Evolutionary conservation across 1,140 invertebrate species (phyloP), one percentile per base, ranked within the genome.

Genomic region (Megalonaias nervosa): DNA sequence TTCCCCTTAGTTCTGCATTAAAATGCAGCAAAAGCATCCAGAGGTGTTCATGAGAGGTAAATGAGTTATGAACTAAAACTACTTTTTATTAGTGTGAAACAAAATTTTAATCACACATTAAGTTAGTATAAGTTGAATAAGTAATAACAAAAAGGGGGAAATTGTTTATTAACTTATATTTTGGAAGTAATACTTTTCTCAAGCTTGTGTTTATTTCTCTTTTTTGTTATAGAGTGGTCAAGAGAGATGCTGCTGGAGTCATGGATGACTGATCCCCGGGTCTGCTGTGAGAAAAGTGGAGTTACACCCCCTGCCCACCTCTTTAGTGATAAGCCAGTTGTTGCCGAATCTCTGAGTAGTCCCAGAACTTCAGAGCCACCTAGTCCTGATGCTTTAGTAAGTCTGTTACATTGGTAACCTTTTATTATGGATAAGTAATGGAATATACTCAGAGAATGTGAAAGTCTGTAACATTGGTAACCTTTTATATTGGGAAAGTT

Each of bases 251-350:
- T 95, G 48, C 87, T 95, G 60, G 94, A 95, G 85, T 92, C 93
- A 71, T 95, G 94, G 94, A 94, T 94, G 92, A 92, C 91, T 80
- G 93, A 95, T 84, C 92, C 94, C 1, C 90, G 93, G 1, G 91
- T 92, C 58, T 95, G 94, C 86, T 95, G 94, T 88, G 92, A 94
- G 85, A 91, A 92, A 80, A 94, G 93, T 71, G 94, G 94, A 26
- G 93, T 95, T 26, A 93, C 93, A 74, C 92, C 93, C 16, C 94
- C 94, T 57, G 81, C 92, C 4, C 78, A 91, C 90, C 62, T 89
- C 16, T 89, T 85, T 77, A 87, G 81, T 73, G 87, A 88, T 17
- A 86, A 84, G 79, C 86, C 87, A 17, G 73, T 85, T n/a, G 85
- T 89, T 13, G 85, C 84, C 23, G 84, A 88, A 72, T 82, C 83